Conservation (phyloP, 2,113 vertebrate genomes). For the Cryptotis parvus region DNA sequence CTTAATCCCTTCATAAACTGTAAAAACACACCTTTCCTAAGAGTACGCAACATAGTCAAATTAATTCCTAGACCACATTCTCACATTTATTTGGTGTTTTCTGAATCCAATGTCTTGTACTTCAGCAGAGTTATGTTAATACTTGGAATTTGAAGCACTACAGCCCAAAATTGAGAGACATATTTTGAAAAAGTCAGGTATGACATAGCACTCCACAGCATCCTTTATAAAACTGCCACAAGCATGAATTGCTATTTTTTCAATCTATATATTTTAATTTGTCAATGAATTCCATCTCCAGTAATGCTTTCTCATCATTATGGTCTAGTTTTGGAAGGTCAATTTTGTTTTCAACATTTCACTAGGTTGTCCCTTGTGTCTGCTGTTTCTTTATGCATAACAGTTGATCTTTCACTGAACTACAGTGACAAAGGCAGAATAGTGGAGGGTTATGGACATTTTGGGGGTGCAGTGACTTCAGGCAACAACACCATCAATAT, state of each 20-base stretch:
- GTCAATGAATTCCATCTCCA: background rate
- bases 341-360: slow-evolving; percentile 13
- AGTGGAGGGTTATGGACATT: too few species aligned
- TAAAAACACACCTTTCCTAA: background rate
- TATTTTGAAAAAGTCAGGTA: background rate
- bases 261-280: slow-evolving; percentile 12
- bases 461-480: too few species aligned
- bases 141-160: background rate
- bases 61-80: background rate
- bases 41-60: background rate
- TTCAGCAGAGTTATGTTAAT: background rate
- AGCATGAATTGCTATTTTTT: background rate
- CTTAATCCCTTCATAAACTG: background rate
- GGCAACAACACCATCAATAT: too few species aligned
- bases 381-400: background rate
- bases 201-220: background rate
- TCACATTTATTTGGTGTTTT: background rate
- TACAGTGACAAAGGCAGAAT: too few species aligned
- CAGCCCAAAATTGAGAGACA: background rate
- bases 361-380: background rate
- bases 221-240: background rate
- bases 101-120: background rate
- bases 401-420: too few species aligned
- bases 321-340: slow-evolving; percentile 29
- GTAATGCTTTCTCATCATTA: background rate